These are phyloP conservation scores for Rhyacophila evoluta DNA, from an alignment of 2,888 invertebrate species.

Conservation along the genomic window DNA sequence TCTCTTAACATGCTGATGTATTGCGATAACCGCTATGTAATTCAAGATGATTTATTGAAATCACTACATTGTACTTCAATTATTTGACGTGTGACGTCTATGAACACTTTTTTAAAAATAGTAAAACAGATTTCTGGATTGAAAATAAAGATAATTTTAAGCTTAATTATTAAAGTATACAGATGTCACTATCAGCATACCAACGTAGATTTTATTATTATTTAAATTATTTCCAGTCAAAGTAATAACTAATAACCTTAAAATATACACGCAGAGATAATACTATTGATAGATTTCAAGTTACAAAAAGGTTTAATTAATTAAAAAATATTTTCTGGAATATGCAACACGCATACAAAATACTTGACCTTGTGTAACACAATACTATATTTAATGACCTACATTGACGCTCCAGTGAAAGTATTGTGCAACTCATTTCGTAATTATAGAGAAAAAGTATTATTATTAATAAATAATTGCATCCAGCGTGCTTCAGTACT, in stretches of 20 bases:
- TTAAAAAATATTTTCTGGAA: not conserved
- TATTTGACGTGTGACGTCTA: too few species aligned
- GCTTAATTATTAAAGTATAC: too few species aligned
- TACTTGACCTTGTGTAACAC: conserved; percentile 50
- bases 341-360: not conserved
- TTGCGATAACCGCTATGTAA: too few species aligned
- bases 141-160: too few species aligned
- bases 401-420: conserved; percentile 72
- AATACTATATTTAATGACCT: conserved; percentile 66
- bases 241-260: not conserved
- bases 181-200: too few species aligned
- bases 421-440: conserved; percentile 72
- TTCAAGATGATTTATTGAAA: too few species aligned
- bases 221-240: not conserved
- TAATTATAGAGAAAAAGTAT: conserved; percentile 64
- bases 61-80: too few species aligned
- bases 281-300: not conserved
- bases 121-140: too few species aligned
- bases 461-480: not conserved
- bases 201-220: not conserved
- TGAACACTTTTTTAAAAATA: too few species aligned
- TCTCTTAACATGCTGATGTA: too few species aligned
- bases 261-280: not conserved
- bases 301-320: not conserved
- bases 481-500: not conserved